Base-by-base conservation (phyloP, 2,888 invertebrate genomes). In the Hetaerina titia region DNA sequence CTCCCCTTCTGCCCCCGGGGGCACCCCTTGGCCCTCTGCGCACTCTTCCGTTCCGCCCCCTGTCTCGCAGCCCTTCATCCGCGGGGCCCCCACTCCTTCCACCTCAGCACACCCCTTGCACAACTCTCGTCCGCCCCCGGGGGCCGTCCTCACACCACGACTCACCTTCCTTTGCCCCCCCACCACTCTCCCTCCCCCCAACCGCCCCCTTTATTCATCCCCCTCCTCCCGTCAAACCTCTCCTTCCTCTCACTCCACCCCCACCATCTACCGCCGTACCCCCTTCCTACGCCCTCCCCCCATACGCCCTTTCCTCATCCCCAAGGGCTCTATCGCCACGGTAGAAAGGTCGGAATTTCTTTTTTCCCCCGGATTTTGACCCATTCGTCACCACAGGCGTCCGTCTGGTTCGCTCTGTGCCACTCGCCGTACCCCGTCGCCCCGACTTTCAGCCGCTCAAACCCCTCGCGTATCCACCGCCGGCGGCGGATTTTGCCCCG, bases 331-430 rank as follows among this genome's bases (percentile, higher is more conserved):
- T 64, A 60, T 56, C 74, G 92, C n/a, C 63, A 17, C 56, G 64
- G 22, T 45, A 19, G 64, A 64, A 92, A 92, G 69, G n/a, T n/a
- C n/a, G 69, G 69, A 69, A 64, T 64, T 92, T 69, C 69, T 45
- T 92, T 90, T 45, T 63, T 64, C 9, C 90, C 56, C 57, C 69
- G 69, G 69, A 92, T 56, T 92, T 92, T 69, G 81, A 81, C n/a
- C 56, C 92, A 69, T 92, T 69, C 64, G 92, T 69, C 69, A 69
- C 45, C 92, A n/a, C 69, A 58, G 45, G 45, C 31, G 81, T 81
- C 81, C 81, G 81, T 81, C 81, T 81, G 25, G 45, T 45, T 31
- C 81, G 25, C 19, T 15, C 13, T 31, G 81, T 81, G 81, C 25
- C 81, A 81, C 25, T 81, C 81, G 17, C 60, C 60, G 13, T 15